Conservation (phyloP, 2,888 invertebrate genomes). For the Pollenia labialis region DNA sequence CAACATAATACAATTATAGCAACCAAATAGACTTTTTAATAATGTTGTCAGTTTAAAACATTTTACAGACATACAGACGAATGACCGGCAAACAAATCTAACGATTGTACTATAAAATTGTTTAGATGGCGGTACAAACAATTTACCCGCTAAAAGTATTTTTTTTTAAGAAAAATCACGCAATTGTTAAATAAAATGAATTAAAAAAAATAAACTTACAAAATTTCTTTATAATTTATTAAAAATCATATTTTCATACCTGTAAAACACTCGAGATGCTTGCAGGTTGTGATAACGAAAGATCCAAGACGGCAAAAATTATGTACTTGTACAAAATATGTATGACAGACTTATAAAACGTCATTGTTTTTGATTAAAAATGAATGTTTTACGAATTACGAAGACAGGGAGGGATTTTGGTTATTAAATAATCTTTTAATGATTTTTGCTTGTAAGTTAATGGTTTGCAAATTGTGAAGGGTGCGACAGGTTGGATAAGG, state of each 20-base stretch:
- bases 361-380: constrained; percentile 32
- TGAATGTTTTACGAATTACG: constrained; percentile 16
- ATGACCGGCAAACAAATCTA: constrained; percentile 2
- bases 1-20: background rate
- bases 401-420: background rate
- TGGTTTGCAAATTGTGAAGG: constrained; percentile 7
- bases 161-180: constrained; percentile 43
- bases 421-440: constrained; percentile 34
- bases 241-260: background rate
- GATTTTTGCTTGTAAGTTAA: background rate
- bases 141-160: constrained; percentile 53
- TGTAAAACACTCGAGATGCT: constrained; percentile 10
- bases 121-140: constrained; percentile 50
- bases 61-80: constrained; percentile 38
- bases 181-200: constrained; percentile 59
- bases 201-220: constrained; percentile 28
- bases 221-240: constrained; percentile 23
- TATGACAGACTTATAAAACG: constrained; percentile 20
- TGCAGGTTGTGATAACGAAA: background rate
- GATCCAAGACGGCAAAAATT: background rate
- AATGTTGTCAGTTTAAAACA: constrained; percentile 53
- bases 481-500: too few relatives aligned
- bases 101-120: constrained; percentile 24
- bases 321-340: background rate
- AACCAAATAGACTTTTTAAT: constrained; percentile 25